phyloP scores from a whole-genome alignment of 2,888 invertebrate genomes.

The Odontothrips loti region DNA sequence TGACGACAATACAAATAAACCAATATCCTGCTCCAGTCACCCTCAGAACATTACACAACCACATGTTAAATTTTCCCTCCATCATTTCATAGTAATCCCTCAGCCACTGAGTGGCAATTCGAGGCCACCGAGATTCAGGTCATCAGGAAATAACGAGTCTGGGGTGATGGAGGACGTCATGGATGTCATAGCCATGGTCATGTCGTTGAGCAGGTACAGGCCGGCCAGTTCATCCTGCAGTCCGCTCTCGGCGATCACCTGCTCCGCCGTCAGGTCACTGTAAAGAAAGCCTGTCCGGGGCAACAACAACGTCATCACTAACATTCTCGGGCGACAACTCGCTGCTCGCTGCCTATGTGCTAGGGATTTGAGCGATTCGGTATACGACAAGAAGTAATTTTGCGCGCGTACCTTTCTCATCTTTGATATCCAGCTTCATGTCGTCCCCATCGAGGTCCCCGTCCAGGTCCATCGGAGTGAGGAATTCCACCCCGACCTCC shows the following conservation, averaged over 20 bases:
- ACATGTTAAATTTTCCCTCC: background rate
- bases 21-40: background rate
- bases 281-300: background rate
- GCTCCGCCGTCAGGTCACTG: background rate
- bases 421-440: conserved; percentile 1
- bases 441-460: conserved; percentile 8
- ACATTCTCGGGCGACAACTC: no score
- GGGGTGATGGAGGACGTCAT: conserved; percentile 44
- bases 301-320: background rate
- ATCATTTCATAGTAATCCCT: background rate
- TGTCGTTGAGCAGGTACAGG: background rate
- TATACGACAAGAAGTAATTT: no score
- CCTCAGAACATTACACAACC: background rate
- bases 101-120: conserved; percentile 43
- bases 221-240: conserved; percentile 8
- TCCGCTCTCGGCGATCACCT: background rate
- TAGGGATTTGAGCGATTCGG: no score
- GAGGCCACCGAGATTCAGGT: conserved; percentile 53
- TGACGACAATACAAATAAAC: background rate
- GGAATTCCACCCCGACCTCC: conserved; percentile 57
- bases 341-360: no score
- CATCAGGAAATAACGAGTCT: conserved; percentile 52
- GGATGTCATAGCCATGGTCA: background rate
- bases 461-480: conserved; percentile 36
- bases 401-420: background rate